Conservation (phyloP, 2,888 invertebrate species). For the Andrena praecox region DNA sequence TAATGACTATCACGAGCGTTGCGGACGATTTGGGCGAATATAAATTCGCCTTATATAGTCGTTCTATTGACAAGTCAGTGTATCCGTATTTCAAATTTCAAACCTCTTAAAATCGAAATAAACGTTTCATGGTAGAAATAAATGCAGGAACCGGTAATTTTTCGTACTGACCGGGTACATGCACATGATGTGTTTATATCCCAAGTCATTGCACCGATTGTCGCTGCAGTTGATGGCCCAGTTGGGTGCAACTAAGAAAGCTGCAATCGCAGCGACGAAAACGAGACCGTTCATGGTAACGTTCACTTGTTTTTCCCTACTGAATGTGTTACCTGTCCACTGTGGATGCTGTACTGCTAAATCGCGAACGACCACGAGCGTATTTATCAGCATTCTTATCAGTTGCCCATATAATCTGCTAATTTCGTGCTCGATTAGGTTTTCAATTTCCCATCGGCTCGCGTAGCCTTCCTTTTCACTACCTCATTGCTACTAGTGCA, state of each 20-base stretch:
- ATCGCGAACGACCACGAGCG: background rate
- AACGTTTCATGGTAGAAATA: no score
- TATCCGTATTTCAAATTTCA: no score
- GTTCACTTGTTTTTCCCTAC: background rate
- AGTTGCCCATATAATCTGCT: background rate
- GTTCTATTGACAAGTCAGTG: no score
- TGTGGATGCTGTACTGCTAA: background rate
- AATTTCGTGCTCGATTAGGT: background rate
- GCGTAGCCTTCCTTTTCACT: no score
- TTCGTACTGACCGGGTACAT: conserved; percentile 43
- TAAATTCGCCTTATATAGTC: no score
- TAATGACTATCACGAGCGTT: no score
- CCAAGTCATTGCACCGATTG: background rate
- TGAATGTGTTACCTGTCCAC: no score
- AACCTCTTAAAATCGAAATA: no score
- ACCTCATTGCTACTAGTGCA: no score
- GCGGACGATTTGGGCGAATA: no score
- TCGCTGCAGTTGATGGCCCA: conserved; percentile 41
- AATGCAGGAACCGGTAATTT: background rate
- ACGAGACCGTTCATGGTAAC: conserved; percentile 12
- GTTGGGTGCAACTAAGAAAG: background rate
- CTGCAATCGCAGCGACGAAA: background rate
- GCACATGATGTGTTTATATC: conserved; percentile 47
- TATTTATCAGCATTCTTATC: conserved; percentile 16
- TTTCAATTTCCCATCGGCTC: background rate